phyloP scores from a whole-genome alignment of 2,113 vertebrate genomes.

The Anoplopoma fimbria region DNA sequence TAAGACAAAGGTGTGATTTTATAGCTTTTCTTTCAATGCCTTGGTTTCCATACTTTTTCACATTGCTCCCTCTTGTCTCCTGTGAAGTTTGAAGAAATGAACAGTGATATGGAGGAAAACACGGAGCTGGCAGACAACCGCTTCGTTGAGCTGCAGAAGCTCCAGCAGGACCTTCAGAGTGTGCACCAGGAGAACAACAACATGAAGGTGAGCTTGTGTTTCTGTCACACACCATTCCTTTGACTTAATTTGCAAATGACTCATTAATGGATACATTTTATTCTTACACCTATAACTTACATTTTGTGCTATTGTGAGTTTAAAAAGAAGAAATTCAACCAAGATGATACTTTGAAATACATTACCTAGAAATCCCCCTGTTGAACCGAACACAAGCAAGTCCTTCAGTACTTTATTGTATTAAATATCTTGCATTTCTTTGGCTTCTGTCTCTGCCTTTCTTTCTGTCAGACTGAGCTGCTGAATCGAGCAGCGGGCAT shows the following conservation, averaged over 20 bases:
- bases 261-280: not conserved
- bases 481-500: slow-evolving; percentile 90
- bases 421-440: not conserved
- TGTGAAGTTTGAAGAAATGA: slow-evolving; percentile 94
- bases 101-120: slow-evolving; percentile 95
- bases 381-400: not conserved
- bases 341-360: not conserved
- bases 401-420: not conserved
- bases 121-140: slow-evolving; percentile 93
- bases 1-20: fast-evolving
- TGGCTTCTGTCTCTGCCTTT: not conserved
- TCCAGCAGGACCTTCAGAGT: slow-evolving; percentile 91
- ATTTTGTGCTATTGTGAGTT: not conserved
- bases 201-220: slow-evolving; percentile 81
- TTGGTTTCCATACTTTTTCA: not conserved
- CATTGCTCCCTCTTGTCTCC: not conserved
- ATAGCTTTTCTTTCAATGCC: not conserved
- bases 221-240: not conserved
- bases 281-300: not conserved
- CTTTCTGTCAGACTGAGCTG: slow-evolving; percentile 86
- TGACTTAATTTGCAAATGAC: not conserved
- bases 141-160: slow-evolving; percentile 91
- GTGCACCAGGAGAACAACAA: slow-evolving; percentile 92
- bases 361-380: not conserved
- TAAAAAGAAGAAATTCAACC: not conserved